Evolutionary conservation across 2,888 invertebrate genomes (phyloP), one percentile per base, ranked within the genome.

Genomic region (Orgyia antiqua): DNA sequence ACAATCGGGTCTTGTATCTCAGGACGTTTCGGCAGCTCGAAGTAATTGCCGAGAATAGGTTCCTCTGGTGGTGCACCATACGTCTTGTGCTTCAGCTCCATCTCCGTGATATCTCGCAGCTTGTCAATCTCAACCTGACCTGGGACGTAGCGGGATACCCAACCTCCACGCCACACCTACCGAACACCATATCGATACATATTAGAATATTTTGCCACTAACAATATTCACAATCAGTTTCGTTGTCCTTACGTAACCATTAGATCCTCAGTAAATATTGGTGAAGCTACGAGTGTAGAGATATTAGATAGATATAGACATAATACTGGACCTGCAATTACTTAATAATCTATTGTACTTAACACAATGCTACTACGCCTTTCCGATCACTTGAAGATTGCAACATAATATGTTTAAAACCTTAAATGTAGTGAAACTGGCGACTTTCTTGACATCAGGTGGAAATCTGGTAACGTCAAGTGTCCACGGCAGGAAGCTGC

Each of bases 351-450:
- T n/a, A n/a, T n/a, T n/a, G n/a, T n/a, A n/a, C n/a, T n/a, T n/a
- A n/a, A n/a, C n/a, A n/a, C n/a, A n/a, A n/a, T n/a, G n/a, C n/a
- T n/a, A n/a, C n/a, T n/a, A n/a, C n/a, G n/a, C n/a, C n/a, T n/a
- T n/a, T n/a, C n/a, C n/a, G n/a, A n/a, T n/a, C n/a, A n/a, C n/a
- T n/a, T n/a, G n/a, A n/a, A n/a, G n/a, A n/a, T n/a, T n/a, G n/a
- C n/a, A n/a, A n/a, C n/a, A n/a, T n/a, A n/a, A n/a, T n/a, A n/a
- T n/a, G n/a, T 15, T 15, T 6, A 15, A 15, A 2, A 92, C 94
- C 77, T 93, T 92, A 31, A 94, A 82, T 0, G 94, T 94, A 10
- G 93, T 93, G 29, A 89, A 93, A 53, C 94, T 94, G 39, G 91
- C 92, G 12, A 91, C 88, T 63, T 92, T 89, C 47, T 87, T 84